Evolutionary conservation across 2,888 invertebrate genomes (phyloP).

Genomic region (Eucriotettix oculatus): DNA sequence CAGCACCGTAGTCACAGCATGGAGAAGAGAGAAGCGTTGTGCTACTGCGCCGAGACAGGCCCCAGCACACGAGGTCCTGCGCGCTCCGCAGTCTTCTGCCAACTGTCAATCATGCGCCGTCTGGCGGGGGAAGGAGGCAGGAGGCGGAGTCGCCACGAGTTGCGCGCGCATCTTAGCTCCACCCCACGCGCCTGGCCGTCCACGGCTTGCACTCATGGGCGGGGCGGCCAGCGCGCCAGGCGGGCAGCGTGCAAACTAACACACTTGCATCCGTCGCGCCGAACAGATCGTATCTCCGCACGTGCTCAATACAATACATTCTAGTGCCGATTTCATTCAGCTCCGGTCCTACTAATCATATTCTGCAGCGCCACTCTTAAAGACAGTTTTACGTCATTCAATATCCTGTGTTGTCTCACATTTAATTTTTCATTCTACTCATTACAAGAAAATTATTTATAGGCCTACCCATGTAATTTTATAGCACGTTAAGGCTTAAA

Average conservation of each 20-base stretch:
- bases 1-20: neutral
- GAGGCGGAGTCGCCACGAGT: conserved; percentile 25
- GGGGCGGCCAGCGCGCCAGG: conserved; percentile 18
- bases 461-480: too few species aligned
- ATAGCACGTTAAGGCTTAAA: too few species aligned
- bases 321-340: too few species aligned
- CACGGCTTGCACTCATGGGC: conserved; percentile 23
- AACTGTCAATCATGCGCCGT: conserved; percentile 44
- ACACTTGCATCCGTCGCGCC: too few species aligned
- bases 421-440: too few species aligned
- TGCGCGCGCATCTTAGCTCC: conserved; percentile 20
- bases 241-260: conserved; percentile 7
- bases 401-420: too few species aligned
- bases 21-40: conserved; percentile 8
- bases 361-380: too few species aligned
- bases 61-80: conserved; percentile 29
- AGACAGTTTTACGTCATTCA: too few species aligned
- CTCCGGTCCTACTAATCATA: too few species aligned
- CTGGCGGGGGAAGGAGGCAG: conserved; percentile 31
- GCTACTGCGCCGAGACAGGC: conserved; percentile 29
- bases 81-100: conserved; percentile 47
- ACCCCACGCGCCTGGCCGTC: conserved; percentile 15
- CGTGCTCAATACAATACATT: too few species aligned
- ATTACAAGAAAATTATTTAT: too few species aligned
- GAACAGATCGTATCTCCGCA: too few species aligned